Conservation (phyloP, 2,888 invertebrate genomes). For the Eristalis tenax region DNA sequence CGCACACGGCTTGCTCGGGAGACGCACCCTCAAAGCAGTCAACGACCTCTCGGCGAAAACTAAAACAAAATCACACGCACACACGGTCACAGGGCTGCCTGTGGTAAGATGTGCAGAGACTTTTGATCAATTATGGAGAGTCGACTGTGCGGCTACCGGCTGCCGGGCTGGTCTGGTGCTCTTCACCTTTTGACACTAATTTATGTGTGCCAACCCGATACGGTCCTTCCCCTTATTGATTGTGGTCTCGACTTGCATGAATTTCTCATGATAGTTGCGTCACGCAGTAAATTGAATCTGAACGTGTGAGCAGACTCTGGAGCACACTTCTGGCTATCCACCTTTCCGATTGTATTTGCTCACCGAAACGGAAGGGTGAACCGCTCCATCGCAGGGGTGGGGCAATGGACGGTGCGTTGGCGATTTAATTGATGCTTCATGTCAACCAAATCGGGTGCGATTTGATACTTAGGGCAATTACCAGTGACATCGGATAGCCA, state of each 20-base stretch:
- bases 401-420: neutral
- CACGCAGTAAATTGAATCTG: slow-evolving; percentile 16
- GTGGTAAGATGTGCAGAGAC: slow-evolving; percentile 11
- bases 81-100: neutral
- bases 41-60: slow-evolving; percentile 20
- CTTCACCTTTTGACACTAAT: slow-evolving; percentile 53
- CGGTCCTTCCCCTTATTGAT: slow-evolving; percentile 30
- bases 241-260: slow-evolving; percentile 2
- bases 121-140: slow-evolving; percentile 42
- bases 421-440: slow-evolving; percentile 33
- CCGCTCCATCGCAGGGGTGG: neutral
- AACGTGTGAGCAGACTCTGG: slow-evolving; percentile 7
- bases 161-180: neutral
- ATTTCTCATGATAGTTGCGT: slow-evolving; percentile 19
- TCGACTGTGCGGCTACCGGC: slow-evolving; percentile 22
- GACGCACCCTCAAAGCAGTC: slow-evolving; percentile 35
- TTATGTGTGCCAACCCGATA: slow-evolving; percentile 49
- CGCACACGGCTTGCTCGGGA: neutral
- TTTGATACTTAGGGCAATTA: neutral
- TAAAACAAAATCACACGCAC: slow-evolving; percentile 4
- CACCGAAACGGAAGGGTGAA: neutral
- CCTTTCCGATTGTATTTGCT: slow-evolving; percentile 9
- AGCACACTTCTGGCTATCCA: slow-evolving; percentile 9
- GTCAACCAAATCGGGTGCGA: slow-evolving; percentile 10
- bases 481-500: neutral